These are phyloP conservation scores for Pentamera pediparva DNA, from an alignment of 53 echinoderm and acorn worm species.

Conservation along the genomic window DNA sequence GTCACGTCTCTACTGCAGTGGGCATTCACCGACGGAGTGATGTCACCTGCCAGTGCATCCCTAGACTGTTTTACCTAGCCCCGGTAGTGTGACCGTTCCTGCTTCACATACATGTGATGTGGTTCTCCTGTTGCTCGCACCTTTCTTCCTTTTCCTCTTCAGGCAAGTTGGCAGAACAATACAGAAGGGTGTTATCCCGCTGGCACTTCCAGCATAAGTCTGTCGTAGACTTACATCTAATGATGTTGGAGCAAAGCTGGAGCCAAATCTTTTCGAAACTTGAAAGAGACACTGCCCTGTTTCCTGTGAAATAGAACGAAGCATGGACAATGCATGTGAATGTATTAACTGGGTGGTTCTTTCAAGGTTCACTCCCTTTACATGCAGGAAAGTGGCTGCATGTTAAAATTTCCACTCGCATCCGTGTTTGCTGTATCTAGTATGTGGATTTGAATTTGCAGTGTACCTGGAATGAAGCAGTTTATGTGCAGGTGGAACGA, in stretches of 20 bases:
- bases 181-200: slow-evolving; percentile 25
- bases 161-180: slow-evolving; percentile 20
- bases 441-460: too few relatives aligned
- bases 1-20: neutral
- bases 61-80: neutral
- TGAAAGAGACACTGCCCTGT: slow-evolving; percentile 23
- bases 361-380: too few relatives aligned
- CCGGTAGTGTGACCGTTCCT: slow-evolving; percentile 11
- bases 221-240: slow-evolving; percentile 20
- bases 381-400: too few relatives aligned
- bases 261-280: slow-evolving; percentile 1
- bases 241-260: neutral
- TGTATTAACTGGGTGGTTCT: too few relatives aligned
- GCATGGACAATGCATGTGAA: slow-evolving; percentile 49
- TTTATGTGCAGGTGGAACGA: slow-evolving; percentile 55
- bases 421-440: too few relatives aligned
- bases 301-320: slow-evolving; percentile 49
- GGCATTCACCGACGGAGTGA: slow-evolving; percentile 6
- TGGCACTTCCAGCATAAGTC: slow-evolving; percentile 52
- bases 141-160: slow-evolving; percentile 15
- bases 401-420: too few relatives aligned
- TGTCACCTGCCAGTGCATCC: neutral
- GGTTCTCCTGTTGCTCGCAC: slow-evolving; percentile 16
- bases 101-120: slow-evolving; percentile 20
- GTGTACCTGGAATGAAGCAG: slow-evolving; percentile 56